Base-by-base conservation (phyloP, 2,113 vertebrate species). In the Natator depressus region DNA sequence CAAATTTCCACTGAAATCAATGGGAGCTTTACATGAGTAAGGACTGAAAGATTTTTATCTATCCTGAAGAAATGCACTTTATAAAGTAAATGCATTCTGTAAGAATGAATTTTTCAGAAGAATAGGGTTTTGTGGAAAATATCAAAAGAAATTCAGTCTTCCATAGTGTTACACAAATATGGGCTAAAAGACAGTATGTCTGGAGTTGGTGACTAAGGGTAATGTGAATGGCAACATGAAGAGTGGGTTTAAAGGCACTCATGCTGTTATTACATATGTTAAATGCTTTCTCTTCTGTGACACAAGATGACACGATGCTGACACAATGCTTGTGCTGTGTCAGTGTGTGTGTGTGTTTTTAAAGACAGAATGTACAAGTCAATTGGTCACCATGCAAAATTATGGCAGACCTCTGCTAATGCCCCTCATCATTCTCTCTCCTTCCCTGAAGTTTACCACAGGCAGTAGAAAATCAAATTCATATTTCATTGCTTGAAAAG, bases 381-480 rank as follows among this genome's bases (percentile, higher is more conserved):
- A 93, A 82, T 20, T 80, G 5, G 6, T 2, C 6, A 53, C 49
- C 42, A 87, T 80, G 69, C 25, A 94, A 88, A 87, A 85, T 87
- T 10, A 57, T 42, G 19, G 89, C 69, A 69, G 76, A 86, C 50
- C 10, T n/a, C n/a, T 78, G 16, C 27, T 72, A 25, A 75, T 17
- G 2, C 42, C 49, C 72, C 69, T 72, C 42, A 19, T 31, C 14
- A 7, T 62, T 75, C 31, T 27, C 35, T 24, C 6, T 80, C 35
- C 55, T 13, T 50, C 35, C 72, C 47, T 35, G 69, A 3, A 0
- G 0, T 81, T n/a, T 59, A 93, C 42, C 14, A n/a, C 1, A n/a
- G 89, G 49, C 79, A 95, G 85, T 95, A 57, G 81, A 90, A 80
- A 38, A 89, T 94, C 95, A 87, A 96, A 96, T 91, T 87, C 24